These are phyloP conservation scores for Pagrus major DNA, from an alignment of 2,113 vertebrate genomes.

Conservation along the genomic window DNA sequence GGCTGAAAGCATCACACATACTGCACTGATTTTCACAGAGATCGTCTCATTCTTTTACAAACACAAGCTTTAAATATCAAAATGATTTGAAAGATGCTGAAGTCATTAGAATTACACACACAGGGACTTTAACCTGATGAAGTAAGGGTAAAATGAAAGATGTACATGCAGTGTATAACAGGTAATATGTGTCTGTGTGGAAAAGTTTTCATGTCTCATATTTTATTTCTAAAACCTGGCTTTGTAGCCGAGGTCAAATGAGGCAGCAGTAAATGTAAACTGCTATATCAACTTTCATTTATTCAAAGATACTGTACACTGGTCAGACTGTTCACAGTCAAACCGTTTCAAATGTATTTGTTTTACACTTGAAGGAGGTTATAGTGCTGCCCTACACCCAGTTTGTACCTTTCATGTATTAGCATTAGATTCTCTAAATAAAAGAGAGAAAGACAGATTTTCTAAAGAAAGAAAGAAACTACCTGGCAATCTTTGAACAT, in stretches of 20 bases:
- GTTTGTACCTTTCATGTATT: not conserved
- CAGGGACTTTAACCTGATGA: not conserved
- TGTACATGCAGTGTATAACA: not conserved
- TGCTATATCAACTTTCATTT: not conserved
- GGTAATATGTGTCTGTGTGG: not conserved
- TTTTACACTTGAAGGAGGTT: not conserved
- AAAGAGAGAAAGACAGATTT: not conserved
- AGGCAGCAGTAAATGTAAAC: too few relatives aligned
- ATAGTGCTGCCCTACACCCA: not conserved
- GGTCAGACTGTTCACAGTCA: not conserved
- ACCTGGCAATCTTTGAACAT: too few relatives aligned
- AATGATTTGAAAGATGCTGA: not conserved
- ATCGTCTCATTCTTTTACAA: not conserved
- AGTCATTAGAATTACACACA: not conserved
- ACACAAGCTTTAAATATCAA: not conserved
- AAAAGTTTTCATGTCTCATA: not conserved
- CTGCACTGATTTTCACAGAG: not conserved
- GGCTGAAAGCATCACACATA: not conserved
- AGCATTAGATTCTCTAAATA: not conserved
- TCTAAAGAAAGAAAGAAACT: too few relatives aligned
- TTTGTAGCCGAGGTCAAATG: too few relatives aligned
- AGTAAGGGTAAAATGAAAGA: not conserved
- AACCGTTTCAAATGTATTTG: not conserved
- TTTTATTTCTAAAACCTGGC: not conserved
- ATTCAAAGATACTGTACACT: not conserved